phyloP scores from a whole-genome alignment of 2,888 invertebrate genomes.

The Ochropleura plecta region DNA sequence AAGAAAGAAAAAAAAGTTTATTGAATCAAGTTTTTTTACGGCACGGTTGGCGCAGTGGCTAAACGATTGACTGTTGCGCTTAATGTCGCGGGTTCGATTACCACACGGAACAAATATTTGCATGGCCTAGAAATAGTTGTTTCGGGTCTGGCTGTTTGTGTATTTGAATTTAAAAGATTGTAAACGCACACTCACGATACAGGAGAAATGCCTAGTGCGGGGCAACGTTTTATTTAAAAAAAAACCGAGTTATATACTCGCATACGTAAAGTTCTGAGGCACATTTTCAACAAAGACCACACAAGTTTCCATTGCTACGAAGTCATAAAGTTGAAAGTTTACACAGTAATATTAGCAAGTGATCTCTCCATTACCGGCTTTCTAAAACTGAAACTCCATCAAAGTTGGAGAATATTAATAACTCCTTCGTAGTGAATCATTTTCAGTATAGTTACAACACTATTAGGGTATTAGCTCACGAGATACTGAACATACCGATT shows the following conservation, averaged over 20 bases:
- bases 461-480: conserved; percentile 9
- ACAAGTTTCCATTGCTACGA: conserved; percentile 28
- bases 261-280: conserved; percentile 14
- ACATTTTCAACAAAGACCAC: conserved; percentile 12
- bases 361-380: conserved; percentile 32
- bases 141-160: too few relatives aligned
- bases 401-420: conserved; percentile 58
- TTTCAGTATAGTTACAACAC: conserved; percentile 22
- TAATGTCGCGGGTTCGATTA: too few relatives aligned
- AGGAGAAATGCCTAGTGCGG: too few relatives aligned
- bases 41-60: too few relatives aligned
- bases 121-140: too few relatives aligned
- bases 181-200: too few relatives aligned
- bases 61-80: too few relatives aligned
- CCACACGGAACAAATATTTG: too few relatives aligned
- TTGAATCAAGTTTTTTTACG: too few relatives aligned
- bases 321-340: conserved; percentile 38
- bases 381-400: conserved; percentile 44
- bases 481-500: background rate
- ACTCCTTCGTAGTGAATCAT: conserved; percentile 33
- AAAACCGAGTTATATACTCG: background rate
- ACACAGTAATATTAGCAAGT: conserved; percentile 35
- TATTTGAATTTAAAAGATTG: too few relatives aligned
- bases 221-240: too few relatives aligned
- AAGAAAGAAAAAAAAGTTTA: too few relatives aligned